These are phyloP conservation scores for Monopis laevigella DNA, from an alignment of 2,888 invertebrate genomes.

Conservation along the genomic window DNA sequence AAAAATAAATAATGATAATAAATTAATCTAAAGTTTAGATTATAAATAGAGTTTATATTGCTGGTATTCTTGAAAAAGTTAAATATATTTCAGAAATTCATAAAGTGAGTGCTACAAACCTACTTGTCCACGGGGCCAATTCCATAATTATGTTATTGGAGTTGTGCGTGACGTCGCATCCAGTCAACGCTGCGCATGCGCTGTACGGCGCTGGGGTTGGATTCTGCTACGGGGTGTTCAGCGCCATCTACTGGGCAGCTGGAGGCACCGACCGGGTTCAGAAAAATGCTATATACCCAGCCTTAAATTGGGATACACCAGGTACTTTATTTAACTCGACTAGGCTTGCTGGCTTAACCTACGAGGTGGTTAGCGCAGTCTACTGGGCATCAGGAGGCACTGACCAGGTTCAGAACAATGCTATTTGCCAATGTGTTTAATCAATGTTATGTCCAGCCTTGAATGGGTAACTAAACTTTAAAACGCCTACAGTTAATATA, in stretches of 20 bases:
- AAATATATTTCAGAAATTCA: constrained; percentile 69
- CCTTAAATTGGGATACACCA: constrained; percentile 80
- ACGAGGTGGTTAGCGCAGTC: constrained; percentile 55
- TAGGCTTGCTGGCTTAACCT: constrained; percentile 62
- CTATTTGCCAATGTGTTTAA: too few species aligned
- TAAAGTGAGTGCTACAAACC: constrained; percentile 71
- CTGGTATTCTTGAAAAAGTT: too few species aligned
- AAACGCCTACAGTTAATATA: too few species aligned
- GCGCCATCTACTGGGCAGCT: constrained; percentile 54
- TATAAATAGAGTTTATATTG: too few species aligned
- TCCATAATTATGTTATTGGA: constrained; percentile 78
- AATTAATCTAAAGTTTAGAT: too few species aligned
- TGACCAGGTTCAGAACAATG: constrained; percentile 62
- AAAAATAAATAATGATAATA: too few species aligned
- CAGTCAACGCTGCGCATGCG: constrained; percentile 72
- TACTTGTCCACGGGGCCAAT: constrained; percentile 80
- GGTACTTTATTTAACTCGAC: constrained; percentile 27
- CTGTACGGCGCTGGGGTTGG: constrained; percentile 71
- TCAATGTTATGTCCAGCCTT: constrained; percentile 81
- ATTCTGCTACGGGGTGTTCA: constrained; percentile 56
- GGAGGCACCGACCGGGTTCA: constrained; percentile 64
- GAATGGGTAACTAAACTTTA: too few species aligned
- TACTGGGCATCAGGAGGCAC: constrained; percentile 59
- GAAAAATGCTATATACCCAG: constrained; percentile 74
- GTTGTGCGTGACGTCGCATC: constrained; percentile 75